Conservation (phyloP, 2,113 vertebrate genomes). For the Chloropsis hardwickii region DNA sequence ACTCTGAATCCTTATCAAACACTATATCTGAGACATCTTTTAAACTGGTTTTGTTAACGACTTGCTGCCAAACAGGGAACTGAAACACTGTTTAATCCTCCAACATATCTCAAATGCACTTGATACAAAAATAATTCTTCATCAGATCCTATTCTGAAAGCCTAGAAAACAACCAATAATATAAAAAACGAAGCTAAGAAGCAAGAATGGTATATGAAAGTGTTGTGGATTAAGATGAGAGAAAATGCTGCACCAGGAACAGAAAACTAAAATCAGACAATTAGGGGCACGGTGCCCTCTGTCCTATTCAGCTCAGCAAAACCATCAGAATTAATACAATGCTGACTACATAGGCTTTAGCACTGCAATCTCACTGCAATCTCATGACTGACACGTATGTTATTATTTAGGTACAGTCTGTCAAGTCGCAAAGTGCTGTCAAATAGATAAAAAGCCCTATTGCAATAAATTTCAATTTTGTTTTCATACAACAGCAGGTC, state of each 20-base stretch:
- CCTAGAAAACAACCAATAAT: background rate
- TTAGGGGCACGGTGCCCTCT: background rate
- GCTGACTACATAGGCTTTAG: background rate
- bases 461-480: background rate
- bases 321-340: background rate
- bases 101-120: rapidly evolving
- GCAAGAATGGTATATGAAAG: background rate
- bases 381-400: rapidly evolving
- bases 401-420: background rate
- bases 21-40: background rate
- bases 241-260: background rate
- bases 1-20: background rate
- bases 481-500: background rate
- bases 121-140: background rate
- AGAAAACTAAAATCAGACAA: background rate
- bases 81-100: background rate
- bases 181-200: background rate
- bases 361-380: background rate
- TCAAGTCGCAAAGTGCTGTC: background rate
- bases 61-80: background rate
- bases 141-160: background rate
- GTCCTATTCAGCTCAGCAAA: background rate
- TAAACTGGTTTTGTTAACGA: background rate
- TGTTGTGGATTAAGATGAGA: rapidly evolving
- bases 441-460: rapidly evolving